Conservation (phyloP, 2,113 vertebrate genomes). For the Porphyrio hochstetteri region DNA sequence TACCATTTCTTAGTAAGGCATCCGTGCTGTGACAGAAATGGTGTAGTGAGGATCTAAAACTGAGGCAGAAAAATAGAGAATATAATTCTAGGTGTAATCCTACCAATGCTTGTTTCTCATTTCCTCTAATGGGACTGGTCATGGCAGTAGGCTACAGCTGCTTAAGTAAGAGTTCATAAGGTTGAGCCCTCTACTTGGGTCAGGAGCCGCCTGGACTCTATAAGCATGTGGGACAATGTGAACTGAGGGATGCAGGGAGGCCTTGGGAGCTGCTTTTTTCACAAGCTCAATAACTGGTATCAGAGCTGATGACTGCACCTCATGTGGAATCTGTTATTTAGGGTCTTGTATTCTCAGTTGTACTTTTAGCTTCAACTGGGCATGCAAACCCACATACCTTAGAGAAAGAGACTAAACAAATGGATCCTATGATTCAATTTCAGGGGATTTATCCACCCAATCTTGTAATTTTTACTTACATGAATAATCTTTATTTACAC, state of each 20-base stretch:
- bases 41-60: background rate
- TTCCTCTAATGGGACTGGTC: background rate
- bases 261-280: background rate
- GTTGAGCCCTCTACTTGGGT: background rate
- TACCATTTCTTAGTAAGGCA: background rate
- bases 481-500: constrained; percentile 34
- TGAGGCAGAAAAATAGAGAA: background rate
- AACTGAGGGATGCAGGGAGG: background rate
- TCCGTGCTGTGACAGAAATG: background rate
- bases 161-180: background rate
- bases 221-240: background rate
- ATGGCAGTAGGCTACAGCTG: background rate
- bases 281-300: background rate
- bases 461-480: constrained; percentile 40
- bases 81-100: background rate
- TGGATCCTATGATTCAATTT: constrained; percentile 30
- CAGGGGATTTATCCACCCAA: background rate
- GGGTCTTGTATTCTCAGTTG: background rate
- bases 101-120: background rate
- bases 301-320: background rate
- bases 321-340: background rate
- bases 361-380: background rate
- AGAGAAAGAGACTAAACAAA: constrained; percentile 19
- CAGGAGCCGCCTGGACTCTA: background rate
- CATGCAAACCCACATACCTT: background rate